phyloP scores from a whole-genome alignment of 2,888 invertebrate species.

The Eilema griseolum region DNA sequence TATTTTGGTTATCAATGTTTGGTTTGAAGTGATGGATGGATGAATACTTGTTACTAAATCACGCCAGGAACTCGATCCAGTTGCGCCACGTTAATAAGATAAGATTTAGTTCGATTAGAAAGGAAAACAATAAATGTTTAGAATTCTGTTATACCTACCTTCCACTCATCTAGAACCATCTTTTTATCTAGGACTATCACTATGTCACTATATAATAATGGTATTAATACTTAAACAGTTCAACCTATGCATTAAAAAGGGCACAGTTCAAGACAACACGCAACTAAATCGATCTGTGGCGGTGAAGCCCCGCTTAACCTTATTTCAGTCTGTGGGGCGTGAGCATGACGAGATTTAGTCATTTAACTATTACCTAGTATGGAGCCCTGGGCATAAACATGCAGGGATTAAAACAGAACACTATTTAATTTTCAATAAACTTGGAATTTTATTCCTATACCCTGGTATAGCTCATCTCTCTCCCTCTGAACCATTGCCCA shows the following conservation, averaged over 20 bases:
- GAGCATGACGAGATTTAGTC: conserved; percentile 3
- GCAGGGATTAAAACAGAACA: too few species aligned
- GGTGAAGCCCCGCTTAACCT: conserved; percentile 14
- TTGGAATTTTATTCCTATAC: too few species aligned
- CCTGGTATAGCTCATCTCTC: too few species aligned
- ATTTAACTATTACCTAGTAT: not conserved
- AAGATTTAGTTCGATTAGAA: too few species aligned
- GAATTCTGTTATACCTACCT: too few species aligned
- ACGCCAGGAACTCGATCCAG: too few species aligned
- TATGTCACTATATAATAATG: not conserved
- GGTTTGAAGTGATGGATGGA: not conserved
- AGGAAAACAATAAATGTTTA: too few species aligned
- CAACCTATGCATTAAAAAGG: conserved; percentile 18
- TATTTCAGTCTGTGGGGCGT: conserved; percentile 1
- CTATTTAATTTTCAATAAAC: too few species aligned
- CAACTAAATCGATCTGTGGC: not conserved
- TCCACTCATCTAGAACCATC: not conserved
- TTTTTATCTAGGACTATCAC: too few species aligned
- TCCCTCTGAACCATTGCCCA: too few species aligned
- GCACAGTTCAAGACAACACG: conserved; percentile 26
- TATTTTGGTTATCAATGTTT: too few species aligned
- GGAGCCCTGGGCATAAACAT: not conserved
- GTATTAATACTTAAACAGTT: conserved; percentile 12
- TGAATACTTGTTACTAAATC: not conserved
- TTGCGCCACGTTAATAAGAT: too few species aligned